These are phyloP conservation scores for Diplosoma virens DNA, from an alignment of 23 tunicate genomes.

Conservation along the genomic window DNA sequence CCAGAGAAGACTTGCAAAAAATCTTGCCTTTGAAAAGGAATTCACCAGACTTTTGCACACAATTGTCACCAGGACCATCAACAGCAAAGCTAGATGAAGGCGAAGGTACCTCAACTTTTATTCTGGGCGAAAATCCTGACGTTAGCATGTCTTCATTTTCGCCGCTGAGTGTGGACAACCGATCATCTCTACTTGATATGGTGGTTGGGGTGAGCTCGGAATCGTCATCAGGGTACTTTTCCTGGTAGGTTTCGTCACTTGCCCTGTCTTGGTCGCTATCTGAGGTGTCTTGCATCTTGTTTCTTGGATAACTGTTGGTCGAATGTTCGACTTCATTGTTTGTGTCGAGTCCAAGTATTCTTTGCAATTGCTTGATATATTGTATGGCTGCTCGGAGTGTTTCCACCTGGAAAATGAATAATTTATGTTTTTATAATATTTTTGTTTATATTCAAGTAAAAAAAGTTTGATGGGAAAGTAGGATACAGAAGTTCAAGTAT, in stretches of 20 bases:
- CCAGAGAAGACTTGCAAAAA: neutral
- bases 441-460: too few relatives aligned
- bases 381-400: constrained; percentile 81
- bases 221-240: neutral
- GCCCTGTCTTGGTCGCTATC: neutral
- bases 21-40: neutral
- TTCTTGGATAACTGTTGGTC: too few relatives aligned
- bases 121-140: neutral
- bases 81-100: neutral
- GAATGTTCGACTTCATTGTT: neutral
- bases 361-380: constrained; percentile 75
- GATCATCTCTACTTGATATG: neutral
- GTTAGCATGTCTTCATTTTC: constrained; percentile 1
- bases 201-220: neutral
- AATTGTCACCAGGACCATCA: too few relatives aligned
- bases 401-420: constrained; percentile 60
- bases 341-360: constrained; percentile 41
- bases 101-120: neutral
- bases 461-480: too few relatives aligned
- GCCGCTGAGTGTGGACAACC: neutral
- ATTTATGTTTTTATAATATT: too few relatives aligned
- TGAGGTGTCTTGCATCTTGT: neutral
- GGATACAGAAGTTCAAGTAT: too few relatives aligned
- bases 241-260: neutral
- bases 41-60: neutral